Conservation (phyloP, 2,797 vertebrate genomes). For the Chiloscyllium punctatum region DNA sequence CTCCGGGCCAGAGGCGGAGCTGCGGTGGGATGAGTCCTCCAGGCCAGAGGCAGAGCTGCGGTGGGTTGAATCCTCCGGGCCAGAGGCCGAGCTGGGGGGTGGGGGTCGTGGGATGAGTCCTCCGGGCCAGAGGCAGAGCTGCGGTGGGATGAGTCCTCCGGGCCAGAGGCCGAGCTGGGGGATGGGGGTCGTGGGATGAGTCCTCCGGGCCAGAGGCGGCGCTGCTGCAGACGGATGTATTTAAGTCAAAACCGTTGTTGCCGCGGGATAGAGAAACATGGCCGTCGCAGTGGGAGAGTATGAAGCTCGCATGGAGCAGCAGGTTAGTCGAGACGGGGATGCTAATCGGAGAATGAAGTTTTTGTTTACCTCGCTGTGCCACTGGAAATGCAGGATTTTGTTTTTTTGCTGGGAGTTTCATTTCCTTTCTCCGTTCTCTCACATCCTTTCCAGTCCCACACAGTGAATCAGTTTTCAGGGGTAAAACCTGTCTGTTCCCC, state of each 20-base stretch:
- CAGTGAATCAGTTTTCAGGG: neutral
- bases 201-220: neutral
- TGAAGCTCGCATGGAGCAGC: conserved; percentile 64
- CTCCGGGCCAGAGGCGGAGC: neutral
- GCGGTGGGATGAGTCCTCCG: too few relatives aligned
- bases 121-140: neutral
- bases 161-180: too few relatives aligned
- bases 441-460: neutral
- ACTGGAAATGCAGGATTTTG: too few relatives aligned
- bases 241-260: too few relatives aligned
- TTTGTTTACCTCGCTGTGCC: neutral
- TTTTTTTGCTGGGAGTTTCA: neutral
- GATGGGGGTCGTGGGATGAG: too few relatives aligned
- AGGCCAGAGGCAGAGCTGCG: neutral
- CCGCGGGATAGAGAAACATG: conserved; percentile 55
- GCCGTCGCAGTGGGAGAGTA: conserved; percentile 58
- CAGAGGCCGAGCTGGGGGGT: neutral
- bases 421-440: neutral
- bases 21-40: neutral
- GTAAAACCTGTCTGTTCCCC: neutral
- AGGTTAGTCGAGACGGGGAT: conserved; percentile 58
- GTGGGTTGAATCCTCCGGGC: neutral
- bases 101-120: too few relatives aligned
- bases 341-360: too few relatives aligned
- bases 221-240: too few relatives aligned